Conservation (phyloP, 2,797 vertebrate species). For the Myripristis jacobus region DNA sequence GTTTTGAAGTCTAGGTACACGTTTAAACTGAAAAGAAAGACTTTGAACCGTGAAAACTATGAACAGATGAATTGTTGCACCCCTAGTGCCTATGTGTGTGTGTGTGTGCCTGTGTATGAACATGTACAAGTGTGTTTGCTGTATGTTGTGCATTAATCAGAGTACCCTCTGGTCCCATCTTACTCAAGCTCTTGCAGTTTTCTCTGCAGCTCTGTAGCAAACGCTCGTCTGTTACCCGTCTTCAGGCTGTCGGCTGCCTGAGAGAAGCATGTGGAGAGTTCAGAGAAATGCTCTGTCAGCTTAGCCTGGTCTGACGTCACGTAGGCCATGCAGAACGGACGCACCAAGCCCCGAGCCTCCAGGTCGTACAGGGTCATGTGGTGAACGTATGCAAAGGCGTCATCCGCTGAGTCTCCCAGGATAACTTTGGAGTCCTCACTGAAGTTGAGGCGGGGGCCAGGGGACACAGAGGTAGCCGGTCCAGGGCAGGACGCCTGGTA, state of each 20-base stretch:
- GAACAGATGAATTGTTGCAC: too few species aligned
- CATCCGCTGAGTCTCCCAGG: conserved; percentile 92
- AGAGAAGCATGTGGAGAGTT: conserved; percentile 90
- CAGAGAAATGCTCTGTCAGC: conserved; percentile 91
- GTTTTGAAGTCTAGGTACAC: too few species aligned
- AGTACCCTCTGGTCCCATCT: conserved; percentile 22
- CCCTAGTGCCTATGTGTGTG: background rate
- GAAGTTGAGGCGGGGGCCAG: conserved; percentile 83
- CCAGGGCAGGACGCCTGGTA: conserved; percentile 94
- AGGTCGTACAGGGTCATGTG: conserved; percentile 95
- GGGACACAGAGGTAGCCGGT: conserved; percentile 54
- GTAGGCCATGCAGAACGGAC: conserved; percentile 97
- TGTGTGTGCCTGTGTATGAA: background rate
- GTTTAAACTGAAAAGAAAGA: too few species aligned
- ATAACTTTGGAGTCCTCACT: conserved; percentile 95
- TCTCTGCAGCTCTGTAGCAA: conserved; percentile 92
- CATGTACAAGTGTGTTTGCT: too few species aligned
- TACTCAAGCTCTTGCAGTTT: conserved; percentile 92
- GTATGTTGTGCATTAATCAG: background rate
- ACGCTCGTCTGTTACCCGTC: conserved; percentile 94
- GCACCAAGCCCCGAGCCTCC: conserved; percentile 94
- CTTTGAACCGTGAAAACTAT: too few species aligned
- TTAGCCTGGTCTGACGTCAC: conserved; percentile 93
- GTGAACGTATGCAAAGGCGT: conserved; percentile 93
- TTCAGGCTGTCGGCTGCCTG: conserved; percentile 94